Percentiles rank a stretch among this genome's conserved stretches.
phyloP scores from a whole-genome alignment of 1,140 invertebrate species.

The Aplysia californica region DNA sequence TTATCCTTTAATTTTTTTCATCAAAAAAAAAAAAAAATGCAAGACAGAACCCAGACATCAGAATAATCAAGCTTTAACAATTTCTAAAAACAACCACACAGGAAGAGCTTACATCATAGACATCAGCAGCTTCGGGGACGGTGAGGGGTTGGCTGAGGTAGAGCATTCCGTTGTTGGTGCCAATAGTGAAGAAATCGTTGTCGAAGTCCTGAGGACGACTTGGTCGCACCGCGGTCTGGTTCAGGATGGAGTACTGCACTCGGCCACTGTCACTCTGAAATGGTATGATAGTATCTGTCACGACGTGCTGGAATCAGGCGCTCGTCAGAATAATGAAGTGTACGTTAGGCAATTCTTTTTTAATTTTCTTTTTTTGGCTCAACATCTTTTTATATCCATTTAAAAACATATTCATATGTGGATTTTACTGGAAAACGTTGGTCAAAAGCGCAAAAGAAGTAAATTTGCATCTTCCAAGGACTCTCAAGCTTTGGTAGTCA shows the following conservation, averaged over 20 bases:
- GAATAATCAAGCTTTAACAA: background rate
- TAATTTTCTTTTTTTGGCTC: too few relatives aligned
- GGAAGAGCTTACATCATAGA: constrained; percentile 20
- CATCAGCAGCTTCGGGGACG: constrained; percentile 1
- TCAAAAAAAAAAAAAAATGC: background rate
- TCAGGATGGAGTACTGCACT: constrained; percentile 17
- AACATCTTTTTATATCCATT: too few relatives aligned
- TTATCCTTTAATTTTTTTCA: too few relatives aligned
- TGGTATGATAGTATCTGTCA: too few relatives aligned
- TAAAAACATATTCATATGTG: too few relatives aligned
- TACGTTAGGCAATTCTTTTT: too few relatives aligned
- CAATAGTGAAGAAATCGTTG: constrained; percentile 12
- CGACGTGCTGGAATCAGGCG: too few relatives aligned
- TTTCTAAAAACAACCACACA: background rate
- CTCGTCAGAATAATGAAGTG: too few relatives aligned
- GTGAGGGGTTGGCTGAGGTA: background rate
- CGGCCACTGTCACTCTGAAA: constrained; percentile 19
- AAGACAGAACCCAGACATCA: background rate
- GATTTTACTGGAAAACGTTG: too few relatives aligned
- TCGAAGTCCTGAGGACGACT: background rate
- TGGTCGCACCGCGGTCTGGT: constrained; percentile 6
- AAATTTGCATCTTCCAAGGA: too few relatives aligned
- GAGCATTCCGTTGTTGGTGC: constrained; percentile 2
- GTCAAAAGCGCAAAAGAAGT: too few relatives aligned
- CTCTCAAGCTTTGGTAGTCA: too few relatives aligned